A percentile compares a stretch with the other conserved stretches of the same genome.
Evolutionary conservation across 2,797 vertebrate species (phyloP).

Genomic region (Acanthis flammea): DNA sequence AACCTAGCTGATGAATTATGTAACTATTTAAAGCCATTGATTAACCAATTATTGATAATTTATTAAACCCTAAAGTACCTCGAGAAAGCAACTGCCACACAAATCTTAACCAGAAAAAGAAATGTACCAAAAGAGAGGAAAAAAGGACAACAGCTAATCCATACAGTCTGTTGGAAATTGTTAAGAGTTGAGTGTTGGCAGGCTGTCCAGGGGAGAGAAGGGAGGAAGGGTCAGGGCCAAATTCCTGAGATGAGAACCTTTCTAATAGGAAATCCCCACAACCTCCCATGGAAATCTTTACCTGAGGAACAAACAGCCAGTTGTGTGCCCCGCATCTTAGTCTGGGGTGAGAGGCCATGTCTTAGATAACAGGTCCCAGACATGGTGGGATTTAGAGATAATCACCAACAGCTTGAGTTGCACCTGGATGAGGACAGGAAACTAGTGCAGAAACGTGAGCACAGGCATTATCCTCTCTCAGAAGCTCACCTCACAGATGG

Average conservation of each 20-base stretch:
- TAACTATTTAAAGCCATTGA: background rate
- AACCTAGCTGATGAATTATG: background rate
- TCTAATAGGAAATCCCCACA: background rate
- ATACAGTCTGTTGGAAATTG: background rate
- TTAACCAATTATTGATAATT: background rate
- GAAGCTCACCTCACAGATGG: background rate
- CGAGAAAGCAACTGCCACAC: background rate
- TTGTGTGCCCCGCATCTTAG: background rate
- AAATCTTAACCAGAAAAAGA: background rate
- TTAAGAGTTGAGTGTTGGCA: background rate
- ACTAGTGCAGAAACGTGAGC: background rate
- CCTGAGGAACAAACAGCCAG: background rate
- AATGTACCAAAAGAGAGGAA: background rate
- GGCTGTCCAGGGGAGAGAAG: background rate
- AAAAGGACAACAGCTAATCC: background rate
- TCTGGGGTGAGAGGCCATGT: background rate
- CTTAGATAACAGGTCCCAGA: slow-evolving; percentile 21
- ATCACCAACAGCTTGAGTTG: slow-evolving; percentile 36
- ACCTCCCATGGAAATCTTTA: background rate
- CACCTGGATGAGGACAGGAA: slow-evolving; percentile 5
- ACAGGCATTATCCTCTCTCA: background rate
- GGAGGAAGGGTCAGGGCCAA: background rate
- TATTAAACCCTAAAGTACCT: background rate
- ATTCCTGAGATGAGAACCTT: background rate
- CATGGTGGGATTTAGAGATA: slow-evolving; percentile 1